Conservation (phyloP, 2,113 vertebrate genomes). For the Crotalus helleri region DNA sequence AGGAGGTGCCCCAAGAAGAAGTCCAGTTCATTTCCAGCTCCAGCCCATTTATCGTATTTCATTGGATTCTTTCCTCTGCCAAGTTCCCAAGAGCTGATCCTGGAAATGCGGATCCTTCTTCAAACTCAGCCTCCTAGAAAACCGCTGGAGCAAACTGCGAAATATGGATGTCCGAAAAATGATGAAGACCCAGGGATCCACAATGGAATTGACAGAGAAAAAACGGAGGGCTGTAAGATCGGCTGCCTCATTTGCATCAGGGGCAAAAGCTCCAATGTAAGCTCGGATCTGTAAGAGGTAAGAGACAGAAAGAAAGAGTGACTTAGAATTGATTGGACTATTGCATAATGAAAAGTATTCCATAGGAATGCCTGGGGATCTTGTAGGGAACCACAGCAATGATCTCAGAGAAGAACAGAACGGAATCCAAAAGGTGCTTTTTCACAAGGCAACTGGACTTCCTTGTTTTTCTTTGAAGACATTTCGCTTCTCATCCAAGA, state of each 20-base stretch:
- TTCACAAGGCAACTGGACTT: too few relatives aligned
- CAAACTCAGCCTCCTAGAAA: slow-evolving; percentile 53
- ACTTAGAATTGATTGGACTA: not conserved
- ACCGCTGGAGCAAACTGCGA: slow-evolving; percentile 61
- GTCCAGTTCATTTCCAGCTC: not conserved
- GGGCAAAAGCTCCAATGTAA: slow-evolving; percentile 65
- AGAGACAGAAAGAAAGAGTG: not conserved
- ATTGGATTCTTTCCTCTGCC: not conserved
- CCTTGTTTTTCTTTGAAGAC: too few relatives aligned
- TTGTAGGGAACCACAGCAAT: not conserved
- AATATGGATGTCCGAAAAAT: slow-evolving; percentile 78
- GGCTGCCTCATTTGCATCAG: slow-evolving; percentile 41
- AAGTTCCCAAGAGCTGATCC: slow-evolving; percentile 15
- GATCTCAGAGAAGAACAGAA: not conserved
- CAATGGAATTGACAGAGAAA: slow-evolving; percentile 76
- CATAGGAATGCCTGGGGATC: not conserved
- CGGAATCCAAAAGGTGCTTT: too few relatives aligned
- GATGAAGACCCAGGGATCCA: slow-evolving; percentile 81
- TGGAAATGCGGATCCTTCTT: fast-evolving
- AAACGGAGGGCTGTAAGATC: slow-evolving; percentile 74
- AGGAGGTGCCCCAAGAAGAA: not conserved
- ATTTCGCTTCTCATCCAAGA: too few relatives aligned
- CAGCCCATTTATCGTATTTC: not conserved
- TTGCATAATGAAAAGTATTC: not conserved
- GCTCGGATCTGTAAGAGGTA: slow-evolving; percentile 65